A percentile compares a stretch with the other conserved stretches of the same genome.
Evolutionary conservation across 53 echinoderm and acorn worm genomes (phyloP).

Genomic region (Apostichopus leukothele): DNA sequence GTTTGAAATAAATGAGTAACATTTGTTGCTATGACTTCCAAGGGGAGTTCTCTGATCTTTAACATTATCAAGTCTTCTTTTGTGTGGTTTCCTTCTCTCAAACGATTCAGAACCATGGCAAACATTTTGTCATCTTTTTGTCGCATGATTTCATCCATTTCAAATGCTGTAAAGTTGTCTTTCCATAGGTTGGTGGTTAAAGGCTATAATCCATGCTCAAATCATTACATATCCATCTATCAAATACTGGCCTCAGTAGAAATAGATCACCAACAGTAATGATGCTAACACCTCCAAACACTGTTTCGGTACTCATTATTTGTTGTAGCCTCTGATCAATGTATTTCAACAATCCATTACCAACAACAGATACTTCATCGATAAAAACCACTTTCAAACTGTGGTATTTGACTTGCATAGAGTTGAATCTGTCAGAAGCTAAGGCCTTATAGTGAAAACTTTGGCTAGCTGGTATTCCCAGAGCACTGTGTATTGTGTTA

Average conservation of each 20-base stretch:
- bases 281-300: slow-evolving; percentile 30
- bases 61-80: neutral
- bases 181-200: slow-evolving; percentile 8
- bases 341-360: slow-evolving; percentile 15
- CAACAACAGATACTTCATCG: neutral
- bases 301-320: neutral
- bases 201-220: neutral
- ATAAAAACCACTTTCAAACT: neutral
- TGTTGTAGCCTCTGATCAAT: neutral
- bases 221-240: neutral
- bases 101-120: neutral
- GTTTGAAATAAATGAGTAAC: neutral
- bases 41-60: neutral
- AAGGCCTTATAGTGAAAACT: slow-evolving; percentile 29
- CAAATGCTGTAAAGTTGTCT: neutral
- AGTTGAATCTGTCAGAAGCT: neutral
- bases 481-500: slow-evolving; percentile 16
- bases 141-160: slow-evolving; percentile 4
- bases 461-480: neutral
- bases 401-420: neutral
- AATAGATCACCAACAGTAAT: neutral
- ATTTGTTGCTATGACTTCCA: neutral
- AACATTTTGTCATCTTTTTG: slow-evolving; percentile 9
- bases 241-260: neutral
- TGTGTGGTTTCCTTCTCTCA: slow-evolving; percentile 21